Evolutionary conservation across 2,113 vertebrate genomes (phyloP), one percentile per base, ranked within the genome.

Genomic region (Hyperopisus bebe): DNA sequence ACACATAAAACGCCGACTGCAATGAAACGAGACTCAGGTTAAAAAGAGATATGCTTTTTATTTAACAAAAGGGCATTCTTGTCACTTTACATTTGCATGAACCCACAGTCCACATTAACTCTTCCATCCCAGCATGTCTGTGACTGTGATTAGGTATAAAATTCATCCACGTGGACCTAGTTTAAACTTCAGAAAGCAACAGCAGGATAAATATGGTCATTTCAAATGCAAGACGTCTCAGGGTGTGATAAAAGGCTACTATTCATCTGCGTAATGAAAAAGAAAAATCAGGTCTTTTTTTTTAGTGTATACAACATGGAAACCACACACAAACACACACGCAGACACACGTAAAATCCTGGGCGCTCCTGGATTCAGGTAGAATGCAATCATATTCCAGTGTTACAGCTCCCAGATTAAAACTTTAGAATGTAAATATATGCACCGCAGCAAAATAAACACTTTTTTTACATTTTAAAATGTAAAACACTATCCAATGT

Each of bases 141-240:
- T 86, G n/a, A 35, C 74, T 88, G 31, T 74, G 90, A 92, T 95
- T 94, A 94, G 92, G 94, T 95, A 94, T 93, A 95, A 92, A 93
- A 94, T 80, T 80, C 94, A 89, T 92, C 93, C 93, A 94, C 86
- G 90, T 89, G 91, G 94, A 93, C 55, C 8, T 93, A 93, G 90
- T 94, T 93, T 93, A 88, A 94, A 94, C 91, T 90, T 92, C 92
- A 94, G 92, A 94, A 90, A 89, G 58, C 27, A 51, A 80, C 21
- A 55, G 19, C 93, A 95, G 95, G 94, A 93, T 95, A 96, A 96
- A 96, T 96, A 96, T 96, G 95, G 94, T 96, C 93, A 93, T 95
- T 95, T 90, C 44, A 86, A 90, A 47, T n/a, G 21, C 19, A 13
- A 44, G 24, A 27, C 11, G 42, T 27, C 44, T 24, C 42, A 24